Percentiles rank a stretch among this genome's conserved stretches.
Conservation (phyloP, 2,888 invertebrate species). For the Thymelicus lineola region DNA sequence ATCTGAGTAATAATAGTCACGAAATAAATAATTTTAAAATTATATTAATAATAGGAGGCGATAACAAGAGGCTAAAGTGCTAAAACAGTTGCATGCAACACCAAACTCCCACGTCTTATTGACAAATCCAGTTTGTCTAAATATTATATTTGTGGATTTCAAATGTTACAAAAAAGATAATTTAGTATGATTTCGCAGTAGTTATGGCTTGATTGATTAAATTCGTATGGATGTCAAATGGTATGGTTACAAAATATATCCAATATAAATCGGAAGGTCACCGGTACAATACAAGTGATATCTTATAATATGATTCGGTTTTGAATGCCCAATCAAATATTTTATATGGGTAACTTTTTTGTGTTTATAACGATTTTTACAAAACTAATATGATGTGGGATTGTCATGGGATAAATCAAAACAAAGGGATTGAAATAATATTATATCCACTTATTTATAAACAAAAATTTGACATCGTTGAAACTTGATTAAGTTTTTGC, state of each 20-base stretch:
- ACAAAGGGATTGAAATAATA: too few species aligned
- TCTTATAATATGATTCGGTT: too few species aligned
- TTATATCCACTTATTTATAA: too few species aligned
- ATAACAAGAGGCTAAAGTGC: constrained; percentile 21
- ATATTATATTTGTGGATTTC: constrained; percentile 18
- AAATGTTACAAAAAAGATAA: constrained; percentile 15
- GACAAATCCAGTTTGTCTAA: constrained; percentile 22
- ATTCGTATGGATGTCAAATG: not conserved
- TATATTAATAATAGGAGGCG: constrained; percentile 7
- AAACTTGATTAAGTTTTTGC: too few species aligned
- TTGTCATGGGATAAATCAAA: too few species aligned
- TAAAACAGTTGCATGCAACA: constrained; percentile 22
- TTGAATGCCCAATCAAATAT: too few species aligned
- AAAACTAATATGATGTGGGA: too few species aligned
- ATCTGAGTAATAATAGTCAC: constrained; percentile 7
- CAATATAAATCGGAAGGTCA: not conserved
- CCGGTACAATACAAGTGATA: too few species aligned
- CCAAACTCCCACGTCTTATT: constrained; percentile 24
- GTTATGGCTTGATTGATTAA: constrained; percentile 6
- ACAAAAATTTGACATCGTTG: too few species aligned
- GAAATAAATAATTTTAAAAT: constrained; percentile 17
- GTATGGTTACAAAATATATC: constrained; percentile 7
- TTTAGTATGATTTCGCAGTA: constrained; percentile 10
- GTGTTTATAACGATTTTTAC: too few species aligned
- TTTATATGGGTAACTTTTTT: too few species aligned